These are phyloP conservation scores for Adelosebastes latens DNA, from an alignment of 2,797 vertebrate genomes.

Conservation along the genomic window DNA sequence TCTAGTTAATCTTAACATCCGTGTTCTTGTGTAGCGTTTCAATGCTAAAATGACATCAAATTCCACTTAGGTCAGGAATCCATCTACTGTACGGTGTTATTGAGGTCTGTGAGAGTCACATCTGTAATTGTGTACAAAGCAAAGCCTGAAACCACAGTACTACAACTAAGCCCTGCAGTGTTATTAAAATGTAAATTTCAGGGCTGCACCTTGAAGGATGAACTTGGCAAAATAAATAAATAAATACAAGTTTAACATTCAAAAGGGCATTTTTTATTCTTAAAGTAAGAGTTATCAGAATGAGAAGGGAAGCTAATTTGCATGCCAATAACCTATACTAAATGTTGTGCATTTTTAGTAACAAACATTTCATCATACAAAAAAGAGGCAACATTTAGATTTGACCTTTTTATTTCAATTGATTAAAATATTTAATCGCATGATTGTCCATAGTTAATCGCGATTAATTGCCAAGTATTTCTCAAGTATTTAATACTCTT, in stretches of 20 bases:
- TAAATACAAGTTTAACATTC: background rate
- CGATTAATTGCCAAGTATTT: too few species aligned
- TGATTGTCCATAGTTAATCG: too few species aligned
- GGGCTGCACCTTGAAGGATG: conserved; percentile 10
- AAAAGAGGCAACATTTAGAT: background rate
- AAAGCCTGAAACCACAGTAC: conserved; percentile 18
- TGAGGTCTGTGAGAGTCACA: conserved; percentile 1
- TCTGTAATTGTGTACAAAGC: conserved; percentile 23
- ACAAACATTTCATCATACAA: background rate
- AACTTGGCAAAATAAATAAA: background rate
- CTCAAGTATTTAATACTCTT: too few species aligned
- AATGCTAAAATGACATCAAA: background rate
- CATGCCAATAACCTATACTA: background rate
- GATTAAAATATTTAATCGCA: too few species aligned
- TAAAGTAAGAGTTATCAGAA: background rate
- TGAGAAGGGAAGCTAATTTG: background rate
- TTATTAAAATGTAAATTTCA: conserved; percentile 60
- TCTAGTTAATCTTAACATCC: background rate
- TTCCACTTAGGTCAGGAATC: background rate
- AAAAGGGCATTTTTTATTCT: background rate
- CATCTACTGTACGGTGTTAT: background rate
- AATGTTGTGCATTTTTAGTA: background rate
- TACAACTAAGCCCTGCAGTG: conserved; percentile 32
- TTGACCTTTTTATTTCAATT: background rate
- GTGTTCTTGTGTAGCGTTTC: background rate